Evolutionary conservation across 2,888 invertebrate species (phyloP), one percentile per base, ranked within the genome.

Genomic region (Pomacea canaliculata): DNA sequence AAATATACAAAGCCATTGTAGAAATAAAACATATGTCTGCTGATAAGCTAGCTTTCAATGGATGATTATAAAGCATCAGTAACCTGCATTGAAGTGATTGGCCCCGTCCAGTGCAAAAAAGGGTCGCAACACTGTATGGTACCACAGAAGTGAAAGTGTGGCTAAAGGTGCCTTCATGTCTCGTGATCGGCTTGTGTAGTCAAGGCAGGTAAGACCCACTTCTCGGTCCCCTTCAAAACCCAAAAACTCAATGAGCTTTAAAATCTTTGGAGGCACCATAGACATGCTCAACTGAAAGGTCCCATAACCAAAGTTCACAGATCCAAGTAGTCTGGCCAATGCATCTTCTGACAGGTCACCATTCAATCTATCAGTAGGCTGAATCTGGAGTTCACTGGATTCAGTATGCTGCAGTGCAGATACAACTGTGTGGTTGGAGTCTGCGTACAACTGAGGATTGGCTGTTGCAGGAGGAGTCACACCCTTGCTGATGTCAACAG

Each of bases 261-360:
- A 80, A 73, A 90, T 85, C 78, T 89, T 89, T 1, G 94, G 93
- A 9, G 94, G 94, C 70, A 94, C 90, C 76, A 94, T 90, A 12
- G 94, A 94, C 73, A 94, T 92, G 80, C 93, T 93, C 75, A 94
- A 59, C 70, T 79, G 79, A 85, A 94, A 94, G 62, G 94, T 91
- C 19, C 94, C 94, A 83, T 94, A 94, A 7, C 94, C 94, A 87
- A 94, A 94, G 84, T 94, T 93, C 10, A 94, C 93, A 0, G 94
- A 93, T 10, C 93, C 93, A 92, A 94, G 93, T 65, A 94, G 89
- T n/a, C 94, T 59, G n/a, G 76, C 60, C 2, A 79, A 60, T 9
- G 59, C 71, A 18, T 77, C 77, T 16, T 66, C 67, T 0, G 79
- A 76, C 48, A 79, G 23, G 7, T 70, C 71, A 12, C 12, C 70